Evolutionary conservation across 1,140 invertebrate species (phyloP).

Genomic region (Drosophila lowei): DNA sequence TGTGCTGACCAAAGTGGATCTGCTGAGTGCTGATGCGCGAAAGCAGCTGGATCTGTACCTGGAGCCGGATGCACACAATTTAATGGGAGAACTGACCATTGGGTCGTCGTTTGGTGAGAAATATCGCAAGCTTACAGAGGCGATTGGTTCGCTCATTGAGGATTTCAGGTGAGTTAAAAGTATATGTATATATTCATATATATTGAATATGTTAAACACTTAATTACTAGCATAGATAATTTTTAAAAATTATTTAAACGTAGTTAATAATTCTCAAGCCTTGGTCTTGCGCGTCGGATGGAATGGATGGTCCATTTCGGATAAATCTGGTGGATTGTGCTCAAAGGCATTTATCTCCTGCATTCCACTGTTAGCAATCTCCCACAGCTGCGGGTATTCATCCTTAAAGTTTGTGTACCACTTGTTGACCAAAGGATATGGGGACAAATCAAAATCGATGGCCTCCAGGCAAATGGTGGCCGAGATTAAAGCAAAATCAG

Average conservation of each 20-base stretch:
- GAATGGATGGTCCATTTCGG: slow-evolving; percentile 87
- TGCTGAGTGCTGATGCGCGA: slow-evolving; percentile 91
- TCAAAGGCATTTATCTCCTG: slow-evolving; percentile 86
- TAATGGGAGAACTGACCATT: slow-evolving; percentile 86
- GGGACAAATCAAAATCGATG: slow-evolving; percentile 86
- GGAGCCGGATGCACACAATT: slow-evolving; percentile 91
- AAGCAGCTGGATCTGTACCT: slow-evolving; percentile 93
- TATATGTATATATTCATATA: slow-evolving; percentile 16
- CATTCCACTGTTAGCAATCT: slow-evolving; percentile 87
- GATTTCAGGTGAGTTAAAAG: slow-evolving; percentile 86
- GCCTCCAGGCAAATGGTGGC: slow-evolving; percentile 89
- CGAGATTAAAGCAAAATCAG: slow-evolving; percentile 88
- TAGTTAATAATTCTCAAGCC: slow-evolving; percentile 24
- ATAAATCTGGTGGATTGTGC: slow-evolving; percentile 88
- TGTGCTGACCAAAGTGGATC: slow-evolving; percentile 97
- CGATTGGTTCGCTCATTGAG: slow-evolving; percentile 92
- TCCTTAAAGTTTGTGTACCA: slow-evolving; percentile 89
- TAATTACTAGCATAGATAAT: slow-evolving; percentile 11
- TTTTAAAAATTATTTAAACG: slow-evolving; percentile 6
- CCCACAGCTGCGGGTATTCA: slow-evolving; percentile 87
- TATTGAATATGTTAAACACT: slow-evolving; percentile 10
- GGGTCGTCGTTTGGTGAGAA: slow-evolving; percentile 89
- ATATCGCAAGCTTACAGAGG: slow-evolving; percentile 90
- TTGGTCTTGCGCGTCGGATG: slow-evolving; percentile 86
- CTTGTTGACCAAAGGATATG: slow-evolving; percentile 84